Evolutionary conservation across 1,140 invertebrate genomes (phyloP), one percentile per base, ranked within the genome.

Genomic region (Drosophila burlai): DNA sequence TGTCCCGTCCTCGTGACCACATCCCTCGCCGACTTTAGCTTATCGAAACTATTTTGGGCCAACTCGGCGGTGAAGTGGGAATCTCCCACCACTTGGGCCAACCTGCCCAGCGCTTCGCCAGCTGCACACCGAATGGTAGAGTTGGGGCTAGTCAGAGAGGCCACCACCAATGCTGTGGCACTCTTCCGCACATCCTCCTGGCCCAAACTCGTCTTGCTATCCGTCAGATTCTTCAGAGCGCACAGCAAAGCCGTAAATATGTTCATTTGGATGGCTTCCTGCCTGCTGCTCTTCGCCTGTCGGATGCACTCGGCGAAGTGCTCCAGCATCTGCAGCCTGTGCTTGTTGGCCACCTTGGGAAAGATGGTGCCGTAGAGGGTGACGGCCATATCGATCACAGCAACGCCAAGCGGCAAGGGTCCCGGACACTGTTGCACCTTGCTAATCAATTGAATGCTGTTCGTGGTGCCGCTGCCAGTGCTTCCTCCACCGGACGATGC

Each of bases 221-320:
- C 98, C 6, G 97, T 97, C 4, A 99, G 93, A 26, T 96, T 96
- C 93, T 98, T 98, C 38, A 99, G 93, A 9, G 98, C 97, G 83
- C 97, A 96, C 24, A 99, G 93, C 4, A 99, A 93, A 9, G 98
- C 98, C 16, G 98, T 98, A 91, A 99, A 99, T 52, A 99, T 97
- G 93, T 99, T 99, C 93, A 99, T 97, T 92, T 99, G 98, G 21
- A 99, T 96, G 3, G 98, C 98, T 93, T 99, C 98, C 92, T 98
- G 97, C 21, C 98, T 94, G 3, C 95, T 95, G 10, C 97, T 97
- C 93, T 99, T 99, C 0, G 98, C 97, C 84, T 98, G 97, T 79
- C 97, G 96, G 57, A 99, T 98, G 91, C 98, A 99, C 87, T 99
- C 98, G 40, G 95, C 95, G 90, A 99, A 99, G 92, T 99, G 99